These are phyloP conservation scores for Eremophila alpestris DNA, from an alignment of 2,797 vertebrate genomes.

Conservation along the genomic window DNA sequence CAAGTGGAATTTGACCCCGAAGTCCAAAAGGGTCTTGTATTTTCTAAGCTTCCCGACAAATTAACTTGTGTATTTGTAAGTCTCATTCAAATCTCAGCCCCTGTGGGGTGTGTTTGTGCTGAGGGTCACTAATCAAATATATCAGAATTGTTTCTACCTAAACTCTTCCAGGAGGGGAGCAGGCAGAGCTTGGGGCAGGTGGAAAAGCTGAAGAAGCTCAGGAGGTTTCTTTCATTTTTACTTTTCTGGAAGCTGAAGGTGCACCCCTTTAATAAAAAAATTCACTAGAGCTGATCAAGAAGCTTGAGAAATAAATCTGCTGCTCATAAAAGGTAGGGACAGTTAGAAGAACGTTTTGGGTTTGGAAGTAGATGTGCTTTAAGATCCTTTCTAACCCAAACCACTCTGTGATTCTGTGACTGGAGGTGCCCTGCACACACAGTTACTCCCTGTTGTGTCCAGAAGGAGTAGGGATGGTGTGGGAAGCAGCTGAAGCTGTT, in stretches of 20 bases:
- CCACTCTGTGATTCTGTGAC: not conserved
- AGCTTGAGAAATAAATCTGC: not conserved
- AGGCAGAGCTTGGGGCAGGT: not conserved
- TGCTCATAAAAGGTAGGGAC: not conserved
- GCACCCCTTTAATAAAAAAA: not conserved
- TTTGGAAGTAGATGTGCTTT: not conserved
- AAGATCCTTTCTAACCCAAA: not conserved
- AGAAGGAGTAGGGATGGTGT: not conserved
- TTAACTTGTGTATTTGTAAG: not conserved
- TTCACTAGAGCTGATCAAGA: not conserved
- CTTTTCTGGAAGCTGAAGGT: not conserved
- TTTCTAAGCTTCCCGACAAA: slow-evolving; percentile 1
- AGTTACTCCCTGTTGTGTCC: not conserved
- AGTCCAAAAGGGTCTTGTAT: not conserved
- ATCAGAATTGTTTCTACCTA: not conserved
- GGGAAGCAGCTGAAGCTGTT: not conserved
- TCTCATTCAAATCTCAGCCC: not conserved
- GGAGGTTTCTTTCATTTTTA: not conserved
- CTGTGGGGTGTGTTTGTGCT: not conserved
- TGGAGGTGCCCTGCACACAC: not conserved
- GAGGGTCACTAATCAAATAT: not conserved
- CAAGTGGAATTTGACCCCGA: not conserved
- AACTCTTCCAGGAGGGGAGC: not conserved
- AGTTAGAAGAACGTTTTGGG: not conserved
- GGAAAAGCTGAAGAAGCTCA: not conserved